These are phyloP conservation scores for Daboia siamensis DNA, from an alignment of 2,113 vertebrate genomes.

Conservation along the genomic window DNA sequence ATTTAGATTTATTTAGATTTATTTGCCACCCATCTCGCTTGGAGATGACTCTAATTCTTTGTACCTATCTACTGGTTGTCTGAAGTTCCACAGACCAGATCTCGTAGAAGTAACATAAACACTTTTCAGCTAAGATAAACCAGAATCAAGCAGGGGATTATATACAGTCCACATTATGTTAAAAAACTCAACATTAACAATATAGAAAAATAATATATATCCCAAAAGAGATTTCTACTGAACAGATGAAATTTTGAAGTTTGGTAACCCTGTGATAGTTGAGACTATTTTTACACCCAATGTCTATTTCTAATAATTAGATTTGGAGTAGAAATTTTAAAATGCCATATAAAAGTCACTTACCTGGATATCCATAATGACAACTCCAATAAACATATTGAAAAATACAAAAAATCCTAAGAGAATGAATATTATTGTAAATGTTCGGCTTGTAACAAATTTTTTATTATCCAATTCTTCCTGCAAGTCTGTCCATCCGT, in stretches of 20 bases:
- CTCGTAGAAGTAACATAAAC: neutral
- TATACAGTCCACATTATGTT: neutral
- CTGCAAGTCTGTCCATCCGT: conserved; percentile 64
- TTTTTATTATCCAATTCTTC: neutral
- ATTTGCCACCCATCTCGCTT: neutral
- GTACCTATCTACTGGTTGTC: neutral
- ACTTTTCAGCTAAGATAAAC: neutral
- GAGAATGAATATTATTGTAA: conserved; percentile 56
- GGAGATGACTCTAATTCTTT: neutral
- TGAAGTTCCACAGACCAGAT: neutral
- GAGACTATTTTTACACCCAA: neutral
- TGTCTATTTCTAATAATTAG: neutral
- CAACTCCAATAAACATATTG: conserved; percentile 55
- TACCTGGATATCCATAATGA: conserved; percentile 59
- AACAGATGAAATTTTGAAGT: neutral
- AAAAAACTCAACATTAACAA: neutral
- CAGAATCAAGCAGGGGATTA: neutral
- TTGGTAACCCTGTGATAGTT: neutral
- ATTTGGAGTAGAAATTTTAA: neutral
- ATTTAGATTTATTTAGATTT: too few species aligned
- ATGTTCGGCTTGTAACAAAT: conserved; percentile 34
- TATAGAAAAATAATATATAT: neutral
- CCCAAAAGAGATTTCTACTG: neutral
- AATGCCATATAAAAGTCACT: neutral
- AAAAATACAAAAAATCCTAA: conserved; percentile 63